These are phyloP conservation scores for Pteropus alecto DNA, from an alignment of 2,113 vertebrate genomes.

Conservation along the genomic window DNA sequence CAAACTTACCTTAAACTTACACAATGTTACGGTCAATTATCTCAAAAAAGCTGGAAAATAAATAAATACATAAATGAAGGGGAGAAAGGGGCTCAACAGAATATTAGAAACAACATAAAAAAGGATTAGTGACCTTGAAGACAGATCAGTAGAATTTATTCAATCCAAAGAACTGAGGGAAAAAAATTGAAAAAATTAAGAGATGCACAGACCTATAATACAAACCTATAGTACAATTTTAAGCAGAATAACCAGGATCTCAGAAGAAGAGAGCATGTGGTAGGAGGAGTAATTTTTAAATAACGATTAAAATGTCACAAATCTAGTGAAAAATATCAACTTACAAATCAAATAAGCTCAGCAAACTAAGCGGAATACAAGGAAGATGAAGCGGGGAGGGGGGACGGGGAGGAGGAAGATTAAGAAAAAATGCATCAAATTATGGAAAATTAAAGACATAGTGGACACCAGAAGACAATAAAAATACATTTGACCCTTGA, in stretches of 20 bases:
- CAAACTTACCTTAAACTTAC: neutral
- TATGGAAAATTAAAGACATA: neutral
- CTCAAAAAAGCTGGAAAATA: neutral
- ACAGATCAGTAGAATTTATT: neutral
- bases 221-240: neutral
- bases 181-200: neutral
- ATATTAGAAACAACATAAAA: neutral
- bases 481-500: neutral
- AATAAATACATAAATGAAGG: neutral
- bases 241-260: neutral
- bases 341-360: neutral
- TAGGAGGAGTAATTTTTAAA: neutral
- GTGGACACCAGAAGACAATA: neutral
- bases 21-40: neutral
- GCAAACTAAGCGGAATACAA: neutral
- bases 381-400: too few species aligned
- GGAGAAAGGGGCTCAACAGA: neutral
- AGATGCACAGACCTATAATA: neutral
- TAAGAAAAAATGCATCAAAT: neutral
- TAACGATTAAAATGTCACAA: neutral
- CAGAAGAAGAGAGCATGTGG: neutral
- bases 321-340: neutral
- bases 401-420: neutral
- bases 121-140: neutral
- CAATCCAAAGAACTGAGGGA: neutral